Percentiles rank a stretch among this genome's conserved stretches.
phyloP scores from a whole-genome alignment of 2,888 invertebrate species.

The Macrophya annulata region DNA sequence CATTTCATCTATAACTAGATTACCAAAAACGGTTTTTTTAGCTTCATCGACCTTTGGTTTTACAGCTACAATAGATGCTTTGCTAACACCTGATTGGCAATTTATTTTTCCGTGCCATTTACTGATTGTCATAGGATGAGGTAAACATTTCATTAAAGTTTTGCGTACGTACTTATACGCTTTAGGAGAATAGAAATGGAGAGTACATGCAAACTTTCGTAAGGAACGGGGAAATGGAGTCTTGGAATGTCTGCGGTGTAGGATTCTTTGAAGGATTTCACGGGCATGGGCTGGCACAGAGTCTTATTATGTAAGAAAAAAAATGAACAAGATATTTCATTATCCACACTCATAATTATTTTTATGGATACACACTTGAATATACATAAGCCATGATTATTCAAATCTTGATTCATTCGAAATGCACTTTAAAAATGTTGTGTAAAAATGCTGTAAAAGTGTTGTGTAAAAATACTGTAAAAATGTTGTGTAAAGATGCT shows the following conservation, averaged over 20 bases:
- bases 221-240: neutral
- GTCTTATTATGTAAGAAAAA: neutral
- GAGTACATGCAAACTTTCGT: constrained; percentile 25
- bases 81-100: constrained; percentile 68
- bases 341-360: too few species aligned
- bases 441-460: too few species aligned
- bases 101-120: constrained; percentile 67
- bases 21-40: constrained; percentile 61
- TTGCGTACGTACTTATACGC: constrained; percentile 66
- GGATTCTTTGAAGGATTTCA: neutral
- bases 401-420: too few species aligned
- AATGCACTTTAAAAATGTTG: too few species aligned
- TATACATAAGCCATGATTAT: too few species aligned
- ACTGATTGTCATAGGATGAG: constrained; percentile 67
- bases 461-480: too few species aligned
- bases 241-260: neutral
- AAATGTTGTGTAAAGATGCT: too few species aligned
- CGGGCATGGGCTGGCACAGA: neutral
- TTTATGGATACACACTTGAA: too few species aligned
- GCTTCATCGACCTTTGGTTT: constrained; percentile 58
- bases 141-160: constrained; percentile 66
- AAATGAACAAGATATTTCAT: neutral
- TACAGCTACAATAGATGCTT: constrained; percentile 64
- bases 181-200: constrained; percentile 27
- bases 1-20: constrained; percentile 68